Conservation (phyloP, 2,797 vertebrate genomes). For the Urophycis tenuis region DNA sequence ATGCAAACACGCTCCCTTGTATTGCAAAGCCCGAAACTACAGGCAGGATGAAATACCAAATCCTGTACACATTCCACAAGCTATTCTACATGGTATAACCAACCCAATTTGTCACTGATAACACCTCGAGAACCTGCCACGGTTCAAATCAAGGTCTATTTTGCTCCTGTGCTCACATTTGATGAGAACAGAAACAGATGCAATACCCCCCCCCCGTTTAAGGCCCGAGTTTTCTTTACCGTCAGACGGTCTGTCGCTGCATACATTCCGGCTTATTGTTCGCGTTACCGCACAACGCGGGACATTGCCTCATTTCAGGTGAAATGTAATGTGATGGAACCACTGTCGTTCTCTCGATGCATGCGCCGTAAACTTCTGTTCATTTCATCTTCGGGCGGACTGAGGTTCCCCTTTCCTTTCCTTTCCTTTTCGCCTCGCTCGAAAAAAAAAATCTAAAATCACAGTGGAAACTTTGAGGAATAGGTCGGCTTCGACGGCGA, state of each 20-base stretch:
- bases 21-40: not conserved
- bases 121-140: not conserved
- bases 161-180: not conserved
- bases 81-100: not conserved
- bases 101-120: not conserved
- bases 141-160: not conserved
- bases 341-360: not conserved
- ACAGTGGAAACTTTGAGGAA: slow-evolving; percentile 13
- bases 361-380: not conserved
- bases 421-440: not conserved
- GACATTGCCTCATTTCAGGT: not conserved
- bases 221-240: not conserved
- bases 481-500: not conserved
- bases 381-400: not conserved
- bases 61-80: not conserved
- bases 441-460: not conserved
- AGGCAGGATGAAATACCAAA: not conserved
- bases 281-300: not conserved
- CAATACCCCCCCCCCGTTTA: not conserved
- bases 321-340: not conserved
- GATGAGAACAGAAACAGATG: not conserved
- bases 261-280: not conserved
- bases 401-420: not conserved
- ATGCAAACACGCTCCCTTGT: not conserved
- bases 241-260: not conserved